Conservation (phyloP, 2,888 invertebrate genomes). For the Congeria kusceri region DNA sequence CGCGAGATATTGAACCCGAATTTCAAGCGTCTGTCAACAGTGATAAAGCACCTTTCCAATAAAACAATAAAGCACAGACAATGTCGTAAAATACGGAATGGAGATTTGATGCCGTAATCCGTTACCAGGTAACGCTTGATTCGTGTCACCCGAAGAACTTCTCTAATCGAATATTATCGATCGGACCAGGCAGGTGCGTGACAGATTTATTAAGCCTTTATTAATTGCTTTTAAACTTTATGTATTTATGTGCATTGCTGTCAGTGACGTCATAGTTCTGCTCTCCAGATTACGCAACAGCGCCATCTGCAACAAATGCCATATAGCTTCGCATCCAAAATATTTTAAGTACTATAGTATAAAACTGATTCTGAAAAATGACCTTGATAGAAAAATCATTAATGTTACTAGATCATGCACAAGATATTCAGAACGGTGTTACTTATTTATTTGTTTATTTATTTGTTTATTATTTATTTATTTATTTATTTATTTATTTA, state of each 20-base stretch:
- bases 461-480: too few relatives aligned
- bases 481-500: too few relatives aligned
- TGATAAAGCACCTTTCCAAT: constrained; percentile 60
- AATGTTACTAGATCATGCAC: too few relatives aligned
- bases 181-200: constrained; percentile 58
- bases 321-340: too few relatives aligned
- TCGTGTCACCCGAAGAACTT: constrained; percentile 47
- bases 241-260: constrained; percentile 43
- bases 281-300: too few relatives aligned
- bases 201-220: constrained; percentile 60
- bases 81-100: constrained; percentile 55
- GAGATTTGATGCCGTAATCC: constrained; percentile 54
- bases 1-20: constrained; percentile 27
- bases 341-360: too few relatives aligned
- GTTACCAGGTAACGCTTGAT: constrained; percentile 61
- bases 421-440: too few relatives aligned
- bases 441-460: too few relatives aligned
- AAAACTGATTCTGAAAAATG: too few relatives aligned
- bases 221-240: constrained; percentile 58
- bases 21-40: constrained; percentile 34
- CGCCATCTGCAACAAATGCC: too few relatives aligned
- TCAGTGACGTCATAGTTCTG: too few relatives aligned
- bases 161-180: constrained; percentile 56
- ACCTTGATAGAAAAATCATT: too few relatives aligned
- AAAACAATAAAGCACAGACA: constrained; percentile 59